Evolutionary conservation across 2,113 vertebrate species (phyloP), one percentile per base, ranked within the genome.

Genomic region (Plecturocebus donacophilus): DNA sequence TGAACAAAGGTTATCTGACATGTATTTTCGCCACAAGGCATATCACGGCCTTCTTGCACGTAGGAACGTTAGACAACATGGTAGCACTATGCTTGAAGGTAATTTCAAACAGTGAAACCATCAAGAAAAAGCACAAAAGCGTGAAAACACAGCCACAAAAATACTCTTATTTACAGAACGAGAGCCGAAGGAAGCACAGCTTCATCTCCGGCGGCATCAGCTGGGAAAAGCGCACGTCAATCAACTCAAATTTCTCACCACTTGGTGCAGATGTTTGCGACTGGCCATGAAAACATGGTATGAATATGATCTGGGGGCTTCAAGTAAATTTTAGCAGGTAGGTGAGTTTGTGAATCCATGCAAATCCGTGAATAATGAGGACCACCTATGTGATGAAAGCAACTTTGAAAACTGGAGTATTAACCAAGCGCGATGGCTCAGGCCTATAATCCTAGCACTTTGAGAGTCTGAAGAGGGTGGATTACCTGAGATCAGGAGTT

Each of bases 191-290:
- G 27, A 11, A 25, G 27, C 21, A 73, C 32, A 82, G 19, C 1
- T 5, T 88, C 20, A 3, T 3, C 35, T 16, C 5, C 5, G 35
- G 54, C n/a, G 8, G 23, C 40, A 45, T 82, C 12, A 25, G 38
- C 76, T 38, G 25, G 68, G 30, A 61, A 20, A 16, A 49, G 1
- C 3, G 4, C 27, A 40, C 0, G 3, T 23, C 1, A 0, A 61
- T 19, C 38, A 5, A 80, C 30, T 38, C 19, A 38, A 40, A 45
- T 9, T 32, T 71, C 73, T 42, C 8, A 13, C 23, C 12, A 19
- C 10, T 70, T 25, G 56, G 32, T 19, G 16, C 6, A 10, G 4
- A 8, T 32, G n/a, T 42, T 10, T 75, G 45, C 13, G 32, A 42
- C 27, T 40, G 45, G 64, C 30, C 38, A 27, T 3, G 21, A 90